Evolutionary conservation across 2,888 invertebrate species (phyloP).

Genomic region (Spisula subtruncata): DNA sequence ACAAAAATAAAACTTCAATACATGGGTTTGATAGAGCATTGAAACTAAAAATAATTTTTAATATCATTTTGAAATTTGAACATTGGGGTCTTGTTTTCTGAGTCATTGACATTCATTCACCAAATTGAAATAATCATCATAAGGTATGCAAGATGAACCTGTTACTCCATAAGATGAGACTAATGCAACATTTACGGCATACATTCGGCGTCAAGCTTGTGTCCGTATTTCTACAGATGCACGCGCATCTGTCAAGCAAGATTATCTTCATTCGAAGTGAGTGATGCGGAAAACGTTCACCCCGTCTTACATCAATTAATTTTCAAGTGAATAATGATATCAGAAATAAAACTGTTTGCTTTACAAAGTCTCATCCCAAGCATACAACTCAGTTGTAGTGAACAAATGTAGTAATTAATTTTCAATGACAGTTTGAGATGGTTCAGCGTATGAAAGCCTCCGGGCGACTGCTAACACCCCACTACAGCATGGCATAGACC

Average conservation of each 20-base stretch:
- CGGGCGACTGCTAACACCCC: slow-evolving; percentile 37
- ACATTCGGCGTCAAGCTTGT: not conserved
- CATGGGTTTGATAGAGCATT: too few species aligned
- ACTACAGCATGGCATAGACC: slow-evolving; percentile 18
- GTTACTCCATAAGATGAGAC: not conserved
- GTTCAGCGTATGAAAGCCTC: slow-evolving; percentile 60
- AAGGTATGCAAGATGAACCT: not conserved
- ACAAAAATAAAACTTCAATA: too few species aligned
- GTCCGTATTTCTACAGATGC: slow-evolving; percentile 31
- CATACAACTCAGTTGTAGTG: slow-evolving; percentile 55
- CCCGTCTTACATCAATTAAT: slow-evolving; percentile 58
- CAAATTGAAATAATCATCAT: not conserved
- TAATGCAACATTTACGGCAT: not conserved
- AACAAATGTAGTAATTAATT: slow-evolving; percentile 68
- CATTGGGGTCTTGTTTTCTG: too few species aligned
- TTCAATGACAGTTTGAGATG: slow-evolving; percentile 60
- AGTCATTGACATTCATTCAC: too few species aligned
- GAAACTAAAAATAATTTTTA: too few species aligned
- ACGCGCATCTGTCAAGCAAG: slow-evolving; percentile 48
- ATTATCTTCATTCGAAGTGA: slow-evolving; percentile 23
- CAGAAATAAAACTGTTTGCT: slow-evolving; percentile 48
- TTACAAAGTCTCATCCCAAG: slow-evolving; percentile 39
- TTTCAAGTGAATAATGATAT: slow-evolving; percentile 51
- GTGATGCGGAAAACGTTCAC: slow-evolving; percentile 41
- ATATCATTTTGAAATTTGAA: too few species aligned